Base-by-base conservation (phyloP, 2,797 vertebrate genomes). In the Neopelma chrysocephalum region DNA sequence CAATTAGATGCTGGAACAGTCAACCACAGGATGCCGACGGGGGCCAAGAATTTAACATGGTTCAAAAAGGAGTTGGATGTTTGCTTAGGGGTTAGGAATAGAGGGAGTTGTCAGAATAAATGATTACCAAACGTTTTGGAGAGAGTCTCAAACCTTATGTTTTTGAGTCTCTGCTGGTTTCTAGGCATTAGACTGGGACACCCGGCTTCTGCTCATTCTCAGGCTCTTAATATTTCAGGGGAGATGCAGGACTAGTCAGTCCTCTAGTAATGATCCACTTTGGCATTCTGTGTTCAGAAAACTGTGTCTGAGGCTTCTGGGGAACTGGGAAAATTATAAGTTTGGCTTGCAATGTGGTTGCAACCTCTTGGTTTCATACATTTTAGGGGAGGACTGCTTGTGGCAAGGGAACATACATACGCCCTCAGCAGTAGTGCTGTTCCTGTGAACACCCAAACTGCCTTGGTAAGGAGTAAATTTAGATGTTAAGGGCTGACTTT, bases 1-100 rank as follows among this genome's bases (percentile, higher is more conserved):
- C 89, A 96, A 81, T 97, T 94, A 96, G 78, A 82, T 85, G 90
- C 91, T 97, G 94, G 92, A 96, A 95, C 89, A 71, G 86, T 48
- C 42, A 8, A 75, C 84, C 76, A 94, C 93, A 96, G 94, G 95
- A 97, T 96, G 89, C 87, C 91, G 91, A 79, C 0, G 3, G 27
- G 27, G 87, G 96, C 94, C 94, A 95, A 94, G 90, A 96, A 96
- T 97, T 91, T 95, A 93, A 87, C 58, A 89, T 65, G 57, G 68
- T 96, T 96, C 72, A 91, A 51, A 94, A 91, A 86, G 61, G 65
- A 93, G 65, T 14, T 92, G 92, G 75, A 81, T 91, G 76, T 65
- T 95, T 94, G 87, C 94, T 90, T 83, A 88, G 57, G 91, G 87
- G 45, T 83, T 96, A 81, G 92, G 71, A 91, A 77, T 64, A 93